These are phyloP conservation scores for Virgularia gustaviana DNA, from an alignment of 92 coral and sea anemone species.

Conservation along the genomic window DNA sequence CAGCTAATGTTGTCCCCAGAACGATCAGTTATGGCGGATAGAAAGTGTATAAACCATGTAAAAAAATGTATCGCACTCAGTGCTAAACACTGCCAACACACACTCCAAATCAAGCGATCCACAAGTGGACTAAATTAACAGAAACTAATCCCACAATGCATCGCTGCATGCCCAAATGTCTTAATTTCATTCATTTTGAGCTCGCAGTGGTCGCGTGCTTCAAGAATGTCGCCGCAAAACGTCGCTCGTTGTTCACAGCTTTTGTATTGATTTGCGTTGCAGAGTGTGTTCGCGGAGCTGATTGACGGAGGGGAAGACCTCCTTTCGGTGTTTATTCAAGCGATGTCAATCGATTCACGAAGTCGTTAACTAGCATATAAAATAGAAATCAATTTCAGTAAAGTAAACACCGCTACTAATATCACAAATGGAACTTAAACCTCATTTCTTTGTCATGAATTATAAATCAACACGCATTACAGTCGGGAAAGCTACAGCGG, in stretches of 20 bases:
- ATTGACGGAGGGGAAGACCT: background rate
- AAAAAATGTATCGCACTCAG: too few species aligned
- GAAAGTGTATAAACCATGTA: background rate
- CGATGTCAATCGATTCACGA: constrained; percentile 17
- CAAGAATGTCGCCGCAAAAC: constrained; percentile 8
- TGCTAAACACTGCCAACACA: background rate
- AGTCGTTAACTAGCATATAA: background rate
- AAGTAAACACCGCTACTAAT: constrained; percentile 30
- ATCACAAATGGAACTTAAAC: constrained; percentile 15
- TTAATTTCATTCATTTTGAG: constrained; percentile 16
- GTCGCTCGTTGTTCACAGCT: background rate
- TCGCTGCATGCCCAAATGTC: constrained; percentile 19
- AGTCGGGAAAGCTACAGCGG: constrained; percentile 15
- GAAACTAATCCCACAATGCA: constrained; percentile 34
- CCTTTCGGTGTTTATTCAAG: constrained; percentile 9
- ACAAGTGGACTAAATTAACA: background rate
- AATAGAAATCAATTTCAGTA: background rate
- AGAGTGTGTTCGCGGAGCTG: background rate
- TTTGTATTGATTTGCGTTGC: background rate
- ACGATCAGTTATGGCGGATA: background rate
- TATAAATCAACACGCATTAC: constrained; percentile 21
- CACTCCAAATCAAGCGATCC: background rate
- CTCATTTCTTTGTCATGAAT: constrained; percentile 25
- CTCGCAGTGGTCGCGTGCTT: constrained; percentile 1
- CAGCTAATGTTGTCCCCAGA: too few species aligned